These are phyloP conservation scores for Drosophila colorata DNA, from an alignment of 2,888 invertebrate species.

Conservation along the genomic window DNA sequence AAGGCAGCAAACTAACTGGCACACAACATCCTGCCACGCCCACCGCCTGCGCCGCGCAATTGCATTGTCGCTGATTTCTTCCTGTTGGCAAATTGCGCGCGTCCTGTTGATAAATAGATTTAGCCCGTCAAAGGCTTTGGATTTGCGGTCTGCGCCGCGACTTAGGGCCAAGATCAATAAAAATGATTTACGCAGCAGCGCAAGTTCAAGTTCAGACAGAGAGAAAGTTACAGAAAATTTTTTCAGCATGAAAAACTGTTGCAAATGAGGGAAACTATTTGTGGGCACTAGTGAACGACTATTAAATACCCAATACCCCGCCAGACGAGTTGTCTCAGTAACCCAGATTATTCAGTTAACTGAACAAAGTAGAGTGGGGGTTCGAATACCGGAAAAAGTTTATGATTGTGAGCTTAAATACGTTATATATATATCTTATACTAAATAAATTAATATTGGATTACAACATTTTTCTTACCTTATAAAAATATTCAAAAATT, in stretches of 20 bases:
- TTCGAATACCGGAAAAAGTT: too few species aligned
- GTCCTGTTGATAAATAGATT: constrained; percentile 69
- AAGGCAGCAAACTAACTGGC: constrained; percentile 25
- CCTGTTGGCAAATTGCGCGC: constrained; percentile 70
- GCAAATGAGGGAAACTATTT: background rate
- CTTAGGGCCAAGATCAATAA: constrained; percentile 30
- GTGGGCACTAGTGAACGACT: background rate
- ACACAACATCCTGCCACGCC: constrained; percentile 38
- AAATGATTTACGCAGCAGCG: constrained; percentile 6
- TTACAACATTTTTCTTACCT: too few species aligned
- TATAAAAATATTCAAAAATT: too few species aligned
- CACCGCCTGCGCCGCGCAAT: constrained; percentile 30
- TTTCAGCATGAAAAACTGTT: background rate
- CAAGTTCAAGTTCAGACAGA: constrained; percentile 8
- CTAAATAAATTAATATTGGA: too few species aligned
- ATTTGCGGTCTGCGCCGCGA: constrained; percentile 1
- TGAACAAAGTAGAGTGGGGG: too few species aligned
- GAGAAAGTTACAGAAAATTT: constrained; percentile 18
- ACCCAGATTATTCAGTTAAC: too few species aligned
- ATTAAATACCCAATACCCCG: background rate
- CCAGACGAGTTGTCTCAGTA: too few species aligned
- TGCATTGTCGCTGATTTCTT: constrained; percentile 60
- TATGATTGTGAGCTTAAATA: too few species aligned
- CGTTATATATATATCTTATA: too few species aligned
- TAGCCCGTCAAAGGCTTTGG: constrained; percentile 17